phyloP scores from a whole-genome alignment of 2,888 invertebrate genomes.

The Iselma pallidipennis region DNA sequence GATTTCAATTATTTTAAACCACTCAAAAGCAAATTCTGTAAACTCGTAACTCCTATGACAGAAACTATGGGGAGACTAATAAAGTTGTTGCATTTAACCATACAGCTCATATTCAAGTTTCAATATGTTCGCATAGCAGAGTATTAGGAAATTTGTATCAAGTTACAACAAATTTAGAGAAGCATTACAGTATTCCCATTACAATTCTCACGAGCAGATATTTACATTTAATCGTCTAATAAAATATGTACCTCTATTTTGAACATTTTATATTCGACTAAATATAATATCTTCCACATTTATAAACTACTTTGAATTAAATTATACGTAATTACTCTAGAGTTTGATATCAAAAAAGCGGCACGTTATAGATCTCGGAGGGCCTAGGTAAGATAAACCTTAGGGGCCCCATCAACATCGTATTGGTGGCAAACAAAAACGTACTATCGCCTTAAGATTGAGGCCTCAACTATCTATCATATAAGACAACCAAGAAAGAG shows the following conservation, averaged over 20 bases:
- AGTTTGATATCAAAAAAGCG: too few relatives aligned
- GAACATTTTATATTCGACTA: too few relatives aligned
- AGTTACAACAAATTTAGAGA: conserved; percentile 14
- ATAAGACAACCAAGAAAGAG: too few relatives aligned
- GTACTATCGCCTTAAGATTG: too few relatives aligned
- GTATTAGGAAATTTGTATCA: conserved; percentile 18
- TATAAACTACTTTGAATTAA: too few relatives aligned
- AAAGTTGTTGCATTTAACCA: conserved; percentile 6
- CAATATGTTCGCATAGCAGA: conserved; percentile 12
- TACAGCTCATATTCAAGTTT: conserved; percentile 6
- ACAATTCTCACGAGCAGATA: conserved; percentile 12
- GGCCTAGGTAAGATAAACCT: too few relatives aligned
- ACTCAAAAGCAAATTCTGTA: neutral
- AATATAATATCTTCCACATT: too few relatives aligned
- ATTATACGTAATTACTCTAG: too few relatives aligned
- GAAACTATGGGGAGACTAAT: neutral
- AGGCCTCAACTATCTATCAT: too few relatives aligned
- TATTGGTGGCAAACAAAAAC: too few relatives aligned
- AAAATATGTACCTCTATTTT: neutral
- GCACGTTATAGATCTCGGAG: too few relatives aligned
- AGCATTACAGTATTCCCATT: conserved; percentile 12
- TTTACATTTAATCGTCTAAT: conserved; percentile 13
- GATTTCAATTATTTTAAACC: neutral
- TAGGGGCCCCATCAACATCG: too few relatives aligned
- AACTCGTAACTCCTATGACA: neutral